Evolutionary conservation across 2,113 vertebrate species (phyloP).

Genomic region (human (Homo sapiens)): GRCh38 chr9:117153501-117154000

Average conservation of each 20-base stretch:
- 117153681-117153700: background rate
- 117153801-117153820: background rate
- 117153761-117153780: background rate
- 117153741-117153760: background rate
- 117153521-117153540: background rate
- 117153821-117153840: background rate
- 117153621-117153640: background rate
- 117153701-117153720: background rate
- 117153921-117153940: background rate
- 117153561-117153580: background rate
- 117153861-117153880: background rate
- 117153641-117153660: background rate
- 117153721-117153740: background rate
- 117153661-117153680: background rate
- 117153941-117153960: background rate
- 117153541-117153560: background rate
- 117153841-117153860: background rate
- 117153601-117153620: background rate
- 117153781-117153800: background rate
- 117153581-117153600: background rate
- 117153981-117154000: background rate
- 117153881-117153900: background rate
- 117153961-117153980: no score
- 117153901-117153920: background rate
- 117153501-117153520: background rate